Conservation (phyloP, 2,113 vertebrate species). For the Anhinga anhinga region DNA sequence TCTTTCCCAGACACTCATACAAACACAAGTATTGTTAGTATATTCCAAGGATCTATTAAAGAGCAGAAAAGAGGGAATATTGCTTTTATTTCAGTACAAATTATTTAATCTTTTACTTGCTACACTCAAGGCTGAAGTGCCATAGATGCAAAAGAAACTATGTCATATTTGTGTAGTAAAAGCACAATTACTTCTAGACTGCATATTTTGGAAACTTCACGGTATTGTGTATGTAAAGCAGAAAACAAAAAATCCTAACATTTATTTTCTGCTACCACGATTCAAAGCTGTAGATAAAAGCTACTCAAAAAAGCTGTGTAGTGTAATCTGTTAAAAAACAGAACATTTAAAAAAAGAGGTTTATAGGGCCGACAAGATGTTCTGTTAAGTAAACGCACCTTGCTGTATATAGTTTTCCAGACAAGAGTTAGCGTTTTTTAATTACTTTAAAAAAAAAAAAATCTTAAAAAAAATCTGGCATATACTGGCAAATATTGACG, state of each 20-base stretch:
- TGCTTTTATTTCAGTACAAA: slow-evolving; percentile 19
- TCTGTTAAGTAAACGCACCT: neutral
- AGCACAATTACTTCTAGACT: neutral
- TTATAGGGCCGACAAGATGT: neutral
- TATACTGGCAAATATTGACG: neutral
- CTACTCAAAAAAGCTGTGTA: neutral
- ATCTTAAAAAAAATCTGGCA: neutral
- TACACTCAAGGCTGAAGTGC: slow-evolving; percentile 19
- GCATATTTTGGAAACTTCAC: neutral
- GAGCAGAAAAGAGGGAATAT: neutral
- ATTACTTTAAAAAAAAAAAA: neutral
- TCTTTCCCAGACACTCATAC: slow-evolving; percentile 45
- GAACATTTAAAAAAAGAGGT: neutral
- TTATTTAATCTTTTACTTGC: slow-evolving; percentile 49
- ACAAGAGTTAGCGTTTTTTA: neutral
- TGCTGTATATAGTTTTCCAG: neutral
- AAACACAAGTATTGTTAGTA: slow-evolving; percentile 26
- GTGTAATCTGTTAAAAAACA: neutral
- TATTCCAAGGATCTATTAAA: slow-evolving; percentile 35
- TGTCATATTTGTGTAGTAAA: neutral
- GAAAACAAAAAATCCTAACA: neutral
- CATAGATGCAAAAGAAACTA: slow-evolving; percentile 11
- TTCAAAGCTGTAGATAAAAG: neutral
- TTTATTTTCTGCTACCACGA: neutral
- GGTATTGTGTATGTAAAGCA: neutral